These are phyloP conservation scores for Lepidocolaptes lacrymiger DNA, from an alignment of 2,797 vertebrate species.

Conservation along the genomic window DNA sequence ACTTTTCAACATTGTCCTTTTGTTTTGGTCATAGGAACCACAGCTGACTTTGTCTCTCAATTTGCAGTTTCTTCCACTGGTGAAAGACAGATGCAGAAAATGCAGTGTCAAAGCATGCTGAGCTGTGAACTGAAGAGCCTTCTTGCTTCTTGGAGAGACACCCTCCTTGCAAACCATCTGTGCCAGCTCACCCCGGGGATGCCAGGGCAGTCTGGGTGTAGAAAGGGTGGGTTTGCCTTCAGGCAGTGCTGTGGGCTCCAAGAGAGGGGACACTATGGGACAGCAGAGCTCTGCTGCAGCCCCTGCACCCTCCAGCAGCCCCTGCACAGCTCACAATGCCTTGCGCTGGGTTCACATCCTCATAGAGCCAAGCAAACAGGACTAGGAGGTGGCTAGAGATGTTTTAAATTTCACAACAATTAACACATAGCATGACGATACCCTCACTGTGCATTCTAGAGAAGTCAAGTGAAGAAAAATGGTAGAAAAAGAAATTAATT, in stretches of 20 bases:
- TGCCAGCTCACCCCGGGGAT: not conserved
- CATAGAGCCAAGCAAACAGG: not conserved
- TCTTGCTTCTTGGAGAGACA: not conserved
- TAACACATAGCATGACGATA: accelerated
- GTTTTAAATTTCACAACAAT: not conserved
- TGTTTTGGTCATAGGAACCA: not conserved
- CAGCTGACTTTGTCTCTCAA: not conserved
- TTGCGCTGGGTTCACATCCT: not conserved
- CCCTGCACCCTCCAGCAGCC: not conserved
- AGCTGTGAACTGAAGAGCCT: not conserved
- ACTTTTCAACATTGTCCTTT: not conserved
- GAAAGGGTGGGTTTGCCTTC: not conserved
- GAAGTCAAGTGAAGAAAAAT: not conserved
- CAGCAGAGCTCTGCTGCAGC: not conserved
- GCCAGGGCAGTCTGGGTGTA: not conserved
- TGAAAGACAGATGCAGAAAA: not conserved
- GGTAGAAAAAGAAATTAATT: not conserved
- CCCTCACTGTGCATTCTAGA: not conserved
- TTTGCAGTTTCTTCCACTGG: not conserved
- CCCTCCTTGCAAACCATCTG: not conserved
- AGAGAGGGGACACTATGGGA: not conserved
- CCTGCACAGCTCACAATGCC: not conserved
- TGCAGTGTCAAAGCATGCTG: not conserved
- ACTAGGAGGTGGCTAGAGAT: not conserved
- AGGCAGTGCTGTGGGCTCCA: accelerated